Conservation (phyloP, 1,140 invertebrate species). For the Lucilia sericata region DNA sequence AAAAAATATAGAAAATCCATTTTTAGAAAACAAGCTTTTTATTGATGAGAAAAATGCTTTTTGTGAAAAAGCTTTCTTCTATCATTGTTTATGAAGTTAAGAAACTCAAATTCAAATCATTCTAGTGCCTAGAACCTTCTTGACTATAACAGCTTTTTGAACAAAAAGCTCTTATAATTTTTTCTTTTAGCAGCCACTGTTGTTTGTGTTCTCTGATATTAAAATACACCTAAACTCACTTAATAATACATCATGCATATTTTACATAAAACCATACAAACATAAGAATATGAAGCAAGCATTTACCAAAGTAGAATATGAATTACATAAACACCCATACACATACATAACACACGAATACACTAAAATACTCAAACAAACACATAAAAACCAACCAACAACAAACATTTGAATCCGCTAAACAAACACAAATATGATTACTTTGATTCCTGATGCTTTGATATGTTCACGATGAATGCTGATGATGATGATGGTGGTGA, state of each 20-base stretch:
- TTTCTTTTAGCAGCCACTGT: not conserved
- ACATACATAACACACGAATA: not conserved
- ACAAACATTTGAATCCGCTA: slow-evolving; percentile 16
- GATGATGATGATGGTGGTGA: no score
- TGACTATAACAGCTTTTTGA: no score
- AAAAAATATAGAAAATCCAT: no score
- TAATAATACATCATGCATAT: slow-evolving; percentile 27
- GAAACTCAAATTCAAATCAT: no score
- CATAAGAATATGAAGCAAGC: not conserved
- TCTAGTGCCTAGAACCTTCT: no score
- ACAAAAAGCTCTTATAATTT: no score
- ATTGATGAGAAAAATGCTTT: no score
- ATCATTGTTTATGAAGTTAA: no score
- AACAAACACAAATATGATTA: not conserved
- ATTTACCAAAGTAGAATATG: not conserved
- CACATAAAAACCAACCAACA: not conserved
- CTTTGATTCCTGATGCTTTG: slow-evolving; percentile 20
- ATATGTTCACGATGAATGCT: not conserved
- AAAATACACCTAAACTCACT: not conserved
- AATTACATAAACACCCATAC: not conserved
- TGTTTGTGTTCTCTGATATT: not conserved
- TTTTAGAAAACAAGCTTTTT: no score
- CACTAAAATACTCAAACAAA: no score
- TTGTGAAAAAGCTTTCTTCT: no score
- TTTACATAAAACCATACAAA: slow-evolving; percentile 7